Evolutionary conservation across 2,797 vertebrate genomes (phyloP).

Genomic region (Acanthiza pusilla): DNA sequence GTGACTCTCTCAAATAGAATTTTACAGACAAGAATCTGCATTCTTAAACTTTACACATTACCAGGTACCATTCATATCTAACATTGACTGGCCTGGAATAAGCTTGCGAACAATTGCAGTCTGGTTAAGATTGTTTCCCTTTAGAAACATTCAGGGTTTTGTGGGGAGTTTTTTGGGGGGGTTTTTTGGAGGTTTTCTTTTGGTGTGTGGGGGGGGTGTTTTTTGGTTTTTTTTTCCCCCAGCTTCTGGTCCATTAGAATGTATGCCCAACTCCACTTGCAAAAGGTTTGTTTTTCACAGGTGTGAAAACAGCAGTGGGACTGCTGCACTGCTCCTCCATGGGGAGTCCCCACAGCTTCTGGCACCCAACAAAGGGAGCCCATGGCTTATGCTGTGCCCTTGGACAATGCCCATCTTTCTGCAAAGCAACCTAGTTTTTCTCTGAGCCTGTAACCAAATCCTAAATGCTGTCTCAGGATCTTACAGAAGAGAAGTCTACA

Average conservation of each 20-base stretch:
- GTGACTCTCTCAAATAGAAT: neutral
- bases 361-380: neutral
- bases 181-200: too few relatives aligned
- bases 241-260: neutral
- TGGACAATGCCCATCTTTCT: neutral
- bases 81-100: neutral
- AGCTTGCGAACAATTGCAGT: neutral
- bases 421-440: neutral
- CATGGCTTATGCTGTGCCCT: accelerated
- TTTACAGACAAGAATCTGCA: neutral
- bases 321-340: neutral
- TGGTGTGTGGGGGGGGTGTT: neutral
- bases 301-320: neutral
- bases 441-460: neutral
- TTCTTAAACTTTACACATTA: neutral
- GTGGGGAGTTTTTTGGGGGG: too few relatives aligned
- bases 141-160: neutral
- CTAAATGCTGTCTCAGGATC: neutral
- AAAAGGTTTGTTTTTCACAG: neutral
- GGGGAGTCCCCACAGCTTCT: accelerated
- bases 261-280: neutral
- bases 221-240: neutral
- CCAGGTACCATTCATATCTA: neutral
- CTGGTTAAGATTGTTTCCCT: neutral
- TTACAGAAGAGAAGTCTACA: neutral